These are phyloP conservation scores for Alcis repandata DNA, from an alignment of 2,888 invertebrate genomes.

Conservation along the genomic window DNA sequence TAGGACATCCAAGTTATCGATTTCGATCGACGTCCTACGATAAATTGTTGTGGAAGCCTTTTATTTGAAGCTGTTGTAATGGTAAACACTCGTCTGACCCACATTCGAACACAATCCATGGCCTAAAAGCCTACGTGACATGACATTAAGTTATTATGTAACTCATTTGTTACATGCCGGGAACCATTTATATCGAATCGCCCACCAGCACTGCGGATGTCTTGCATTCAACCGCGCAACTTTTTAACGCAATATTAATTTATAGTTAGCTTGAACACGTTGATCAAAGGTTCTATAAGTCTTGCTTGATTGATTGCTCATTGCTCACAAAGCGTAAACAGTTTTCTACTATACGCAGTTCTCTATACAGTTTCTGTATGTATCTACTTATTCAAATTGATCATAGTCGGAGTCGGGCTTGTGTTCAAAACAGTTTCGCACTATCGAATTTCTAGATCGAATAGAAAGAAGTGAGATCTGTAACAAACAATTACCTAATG, in stretches of 20 bases:
- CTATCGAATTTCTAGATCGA: conserved; percentile 35
- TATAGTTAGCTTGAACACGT: conserved; percentile 24
- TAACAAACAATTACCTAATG: conserved; percentile 36
- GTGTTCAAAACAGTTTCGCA: conserved; percentile 32
- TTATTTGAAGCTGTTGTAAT: conserved; percentile 35
- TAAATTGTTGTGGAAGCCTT: conserved; percentile 32
- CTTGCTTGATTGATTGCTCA: conserved; percentile 28
- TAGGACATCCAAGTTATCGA: conserved; percentile 27
- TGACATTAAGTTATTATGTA: conserved; percentile 51
- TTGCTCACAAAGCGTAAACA: conserved; percentile 24
- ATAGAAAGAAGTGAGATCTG: conserved; percentile 30
- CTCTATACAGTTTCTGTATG: background rate
- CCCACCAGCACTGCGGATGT: conserved; percentile 47
- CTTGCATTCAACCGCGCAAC: conserved; percentile 33
- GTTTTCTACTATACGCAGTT: conserved; percentile 6
- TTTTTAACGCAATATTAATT: conserved; percentile 32
- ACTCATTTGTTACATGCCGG: conserved; percentile 52
- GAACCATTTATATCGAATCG: conserved; percentile 47
- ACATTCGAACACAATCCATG: conserved; percentile 60
- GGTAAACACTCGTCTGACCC: conserved; percentile 60
- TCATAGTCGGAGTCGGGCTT: conserved; percentile 11
- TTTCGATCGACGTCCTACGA: conserved; percentile 20
- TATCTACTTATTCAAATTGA: background rate
- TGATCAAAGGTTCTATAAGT: conserved; percentile 32
- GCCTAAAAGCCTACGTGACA: conserved; percentile 71